Base-by-base conservation (phyloP, 2,888 invertebrate species). In the Digitonthophagus gazella region DNA sequence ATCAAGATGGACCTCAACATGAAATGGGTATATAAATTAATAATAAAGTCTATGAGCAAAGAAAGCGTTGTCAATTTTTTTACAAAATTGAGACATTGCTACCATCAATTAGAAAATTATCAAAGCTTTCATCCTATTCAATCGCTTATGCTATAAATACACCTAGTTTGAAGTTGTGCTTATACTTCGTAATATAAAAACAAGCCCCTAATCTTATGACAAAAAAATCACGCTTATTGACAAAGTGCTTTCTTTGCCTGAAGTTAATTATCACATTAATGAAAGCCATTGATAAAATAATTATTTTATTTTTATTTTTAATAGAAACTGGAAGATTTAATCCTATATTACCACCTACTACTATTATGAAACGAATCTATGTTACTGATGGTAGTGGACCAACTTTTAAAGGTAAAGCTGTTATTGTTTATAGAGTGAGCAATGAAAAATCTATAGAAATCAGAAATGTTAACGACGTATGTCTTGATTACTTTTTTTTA, bases 341-440 rank as follows among this genome's bases (percentile, higher is more conserved):
- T 67, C 83, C 84, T 2, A 82, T 84, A 8, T 66, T 76, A 1
- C 70, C 76, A 2, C 69, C 76, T 67, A 80, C 81, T 70, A 72
- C 77, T 2, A 73, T 76, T 66, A 83, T 89, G 73, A 85, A 85
- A 72, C 85, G 91, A 66, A 83, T 87, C 0, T 87, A 90, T 70
- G 83, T 93, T 65, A 88, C 90, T 0, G 87, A 88, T 79, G 90
- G 90, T 15, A 80, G 83, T 16, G 82, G 83, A 16, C 84, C 88
- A 72, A 80, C 85, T 67, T 84, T 91, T 16, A 83, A 83, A 68
- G 92, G 90, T 2, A 85, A 83, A 76, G 90, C 90, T 80, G 84
- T 93, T n/a, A 89, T 89, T 44, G 88, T 90, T 74, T 91, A 91
- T 78, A 88, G 92, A 74, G 85, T 87, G 14, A 87, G 84, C 72